These are phyloP conservation scores for Trachelipus rathkii DNA, from an alignment of 1,140 invertebrate species.

Conservation along the genomic window DNA sequence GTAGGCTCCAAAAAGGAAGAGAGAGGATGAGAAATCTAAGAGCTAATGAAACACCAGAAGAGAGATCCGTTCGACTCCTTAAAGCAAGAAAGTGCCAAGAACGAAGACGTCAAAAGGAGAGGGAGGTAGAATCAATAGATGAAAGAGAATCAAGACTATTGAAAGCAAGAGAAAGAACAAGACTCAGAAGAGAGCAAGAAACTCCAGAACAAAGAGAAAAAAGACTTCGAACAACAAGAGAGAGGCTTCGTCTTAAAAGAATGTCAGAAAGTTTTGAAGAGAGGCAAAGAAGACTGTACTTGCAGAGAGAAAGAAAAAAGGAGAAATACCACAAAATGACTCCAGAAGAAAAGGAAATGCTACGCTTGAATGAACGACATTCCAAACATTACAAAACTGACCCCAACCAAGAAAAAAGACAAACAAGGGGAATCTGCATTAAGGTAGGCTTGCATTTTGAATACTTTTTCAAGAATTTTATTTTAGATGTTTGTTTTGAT, in stretches of 20 bases:
- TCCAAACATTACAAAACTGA: slow-evolving; percentile 8
- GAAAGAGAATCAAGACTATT: background rate
- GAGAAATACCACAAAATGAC: background rate
- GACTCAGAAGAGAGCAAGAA: background rate
- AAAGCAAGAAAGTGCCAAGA: slow-evolving; percentile 7
- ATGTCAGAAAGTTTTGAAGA: background rate
- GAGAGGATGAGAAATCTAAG: background rate
- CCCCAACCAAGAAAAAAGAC: background rate
- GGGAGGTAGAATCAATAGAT: background rate
- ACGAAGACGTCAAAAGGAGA: background rate
- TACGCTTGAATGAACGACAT: background rate
- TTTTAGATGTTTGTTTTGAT: too few species aligned
- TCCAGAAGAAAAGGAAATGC: slow-evolving; percentile 6
- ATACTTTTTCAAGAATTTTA: too few species aligned
- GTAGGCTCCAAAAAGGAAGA: background rate
- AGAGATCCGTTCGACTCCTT: background rate
- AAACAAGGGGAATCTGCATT: background rate
- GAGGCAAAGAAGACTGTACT: background rate
- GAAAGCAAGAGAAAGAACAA: background rate
- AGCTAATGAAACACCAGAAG: background rate
- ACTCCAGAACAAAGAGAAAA: background rate
- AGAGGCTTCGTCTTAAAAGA: background rate
- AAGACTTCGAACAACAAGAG: background rate
- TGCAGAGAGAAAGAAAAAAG: slow-evolving; percentile 5
- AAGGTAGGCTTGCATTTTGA: background rate